A percentile compares a stretch with the other conserved stretches of the same genome.
These are phyloP conservation scores for Hippoglossus stenolepis DNA, from an alignment of 2,113 vertebrate species.

Conservation along the genomic window DNA sequence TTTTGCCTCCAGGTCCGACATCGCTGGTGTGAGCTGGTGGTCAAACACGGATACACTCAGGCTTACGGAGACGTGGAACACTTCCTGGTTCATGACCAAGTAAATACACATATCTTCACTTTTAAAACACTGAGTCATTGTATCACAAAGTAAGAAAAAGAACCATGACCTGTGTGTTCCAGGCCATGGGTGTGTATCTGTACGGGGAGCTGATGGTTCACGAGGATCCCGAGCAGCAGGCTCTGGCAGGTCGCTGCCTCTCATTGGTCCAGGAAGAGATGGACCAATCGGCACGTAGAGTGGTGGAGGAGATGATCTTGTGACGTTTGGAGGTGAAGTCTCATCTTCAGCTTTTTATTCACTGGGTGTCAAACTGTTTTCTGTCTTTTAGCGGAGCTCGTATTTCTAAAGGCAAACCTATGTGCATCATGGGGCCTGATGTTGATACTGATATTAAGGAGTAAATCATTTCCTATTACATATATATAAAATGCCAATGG, in stretches of 20 bases:
- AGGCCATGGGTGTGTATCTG: slow-evolving; percentile 98
- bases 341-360: slow-evolving; percentile 9
- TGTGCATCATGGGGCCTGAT: too few relatives aligned
- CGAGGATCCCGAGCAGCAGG: slow-evolving; percentile 90
- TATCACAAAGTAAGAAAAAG: not conserved
- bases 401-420: not conserved
- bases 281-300: slow-evolving; percentile 86
- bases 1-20: slow-evolving; percentile 86
- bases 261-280: slow-evolving; percentile 86
- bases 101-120: slow-evolving; percentile 56
- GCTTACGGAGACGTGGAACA: slow-evolving; percentile 88
- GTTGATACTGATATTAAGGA: too few relatives aligned
- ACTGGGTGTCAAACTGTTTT: not conserved
- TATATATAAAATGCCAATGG: too few relatives aligned
- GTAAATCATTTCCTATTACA: too few relatives aligned
- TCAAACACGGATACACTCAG: slow-evolving; percentile 86
- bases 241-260: slow-evolving; percentile 89
- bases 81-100: slow-evolving; percentile 92
- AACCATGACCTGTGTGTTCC: slow-evolving; percentile 28
- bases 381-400: not conserved
- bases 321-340: slow-evolving; percentile 80
- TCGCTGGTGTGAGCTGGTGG: slow-evolving; percentile 95
- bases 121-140: not conserved
- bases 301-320: slow-evolving; percentile 95
- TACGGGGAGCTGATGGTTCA: slow-evolving; percentile 97